These are phyloP conservation scores for Drosophila tanythrix DNA, from an alignment of 2,888 invertebrate genomes.

Conservation along the genomic window DNA sequence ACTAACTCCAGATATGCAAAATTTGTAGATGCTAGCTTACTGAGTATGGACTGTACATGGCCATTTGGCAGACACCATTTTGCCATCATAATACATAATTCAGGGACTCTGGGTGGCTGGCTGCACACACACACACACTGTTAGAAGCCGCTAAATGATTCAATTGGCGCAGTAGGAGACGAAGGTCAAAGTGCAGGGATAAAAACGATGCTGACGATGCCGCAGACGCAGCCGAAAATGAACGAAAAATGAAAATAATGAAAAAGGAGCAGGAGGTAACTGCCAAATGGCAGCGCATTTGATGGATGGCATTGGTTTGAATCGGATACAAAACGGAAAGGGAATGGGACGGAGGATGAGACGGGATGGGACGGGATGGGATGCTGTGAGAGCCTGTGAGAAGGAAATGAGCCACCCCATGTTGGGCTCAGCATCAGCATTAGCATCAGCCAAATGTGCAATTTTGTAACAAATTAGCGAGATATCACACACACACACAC, in stretches of 20 bases:
- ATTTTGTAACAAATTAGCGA: conserved; percentile 79
- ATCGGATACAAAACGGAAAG: conserved; percentile 8
- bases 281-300: conserved; percentile 61
- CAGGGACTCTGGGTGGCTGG: conserved; percentile 10
- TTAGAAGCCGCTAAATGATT: conserved; percentile 56
- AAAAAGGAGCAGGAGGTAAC: conserved; percentile 48
- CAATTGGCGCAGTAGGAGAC: conserved; percentile 71
- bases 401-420: conserved; percentile 54
- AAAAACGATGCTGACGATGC: conserved; percentile 24
- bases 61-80: conserved; percentile 8
- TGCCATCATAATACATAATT: conserved; percentile 1
- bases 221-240: conserved; percentile 24
- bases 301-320: conserved; percentile 48
- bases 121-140: conserved; percentile 25
- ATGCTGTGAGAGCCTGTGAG: conserved; percentile 4
- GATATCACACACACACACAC: conserved; percentile 25
- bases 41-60: conserved; percentile 23
- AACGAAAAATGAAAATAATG: conserved; percentile 25
- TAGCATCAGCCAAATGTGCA: conserved; percentile 67
- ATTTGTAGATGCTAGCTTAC: background rate
- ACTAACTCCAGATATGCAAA: background rate
- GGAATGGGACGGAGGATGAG: conserved; percentile 5
- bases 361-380: conserved; percentile 7
- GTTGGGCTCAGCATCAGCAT: conserved; percentile 23
- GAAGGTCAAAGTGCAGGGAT: conserved; percentile 60